phyloP scores from a whole-genome alignment of 2,888 invertebrate genomes.

The Cephus runcator region DNA sequence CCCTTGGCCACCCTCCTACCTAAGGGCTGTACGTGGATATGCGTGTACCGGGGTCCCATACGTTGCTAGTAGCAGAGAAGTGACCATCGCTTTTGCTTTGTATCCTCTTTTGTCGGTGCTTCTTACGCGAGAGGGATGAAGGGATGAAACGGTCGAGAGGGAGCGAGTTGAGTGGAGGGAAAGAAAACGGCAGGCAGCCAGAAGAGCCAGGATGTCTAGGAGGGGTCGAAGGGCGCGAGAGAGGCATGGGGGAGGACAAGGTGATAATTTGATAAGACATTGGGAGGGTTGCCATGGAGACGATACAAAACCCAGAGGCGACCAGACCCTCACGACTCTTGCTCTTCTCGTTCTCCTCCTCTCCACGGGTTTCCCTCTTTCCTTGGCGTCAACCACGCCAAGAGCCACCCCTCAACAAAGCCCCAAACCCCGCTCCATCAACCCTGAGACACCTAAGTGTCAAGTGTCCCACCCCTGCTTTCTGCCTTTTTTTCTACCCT shows the following conservation, averaged over 20 bases:
- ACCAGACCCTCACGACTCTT: constrained; percentile 22
- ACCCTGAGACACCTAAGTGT: constrained; percentile 44
- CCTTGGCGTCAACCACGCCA: constrained; percentile 20
- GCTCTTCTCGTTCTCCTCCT: constrained; percentile 23
- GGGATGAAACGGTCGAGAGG: constrained; percentile 8
- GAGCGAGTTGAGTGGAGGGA: constrained; percentile 1
- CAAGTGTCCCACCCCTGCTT: constrained; percentile 48
- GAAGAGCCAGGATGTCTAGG: not conserved
- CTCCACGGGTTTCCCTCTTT: constrained; percentile 30
- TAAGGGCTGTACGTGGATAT: constrained; percentile 21
- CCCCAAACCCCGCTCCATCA: constrained; percentile 29
- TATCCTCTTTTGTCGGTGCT: constrained; percentile 46
- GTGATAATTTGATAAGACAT: constrained; percentile 67
- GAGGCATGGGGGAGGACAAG: constrained; percentile 52
- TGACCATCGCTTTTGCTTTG: constrained; percentile 56
- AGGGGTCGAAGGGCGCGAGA: constrained; percentile 1
- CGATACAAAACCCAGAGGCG: constrained; percentile 57
- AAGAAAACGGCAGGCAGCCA: not conserved
- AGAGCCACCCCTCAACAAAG: not conserved
- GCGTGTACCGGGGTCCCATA: constrained; percentile 42
- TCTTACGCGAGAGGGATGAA: constrained; percentile 22
- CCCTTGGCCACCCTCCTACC: constrained; percentile 37
- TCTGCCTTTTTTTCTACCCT: constrained; percentile 27
- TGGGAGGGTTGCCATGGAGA: constrained; percentile 62
- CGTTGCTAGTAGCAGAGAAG: constrained; percentile 56